Percentiles rank a stretch among this genome's conserved stretches.
Evolutionary conservation across 2,888 invertebrate genomes (phyloP).

Genomic region (Bhutanitis thaidina): DNA sequence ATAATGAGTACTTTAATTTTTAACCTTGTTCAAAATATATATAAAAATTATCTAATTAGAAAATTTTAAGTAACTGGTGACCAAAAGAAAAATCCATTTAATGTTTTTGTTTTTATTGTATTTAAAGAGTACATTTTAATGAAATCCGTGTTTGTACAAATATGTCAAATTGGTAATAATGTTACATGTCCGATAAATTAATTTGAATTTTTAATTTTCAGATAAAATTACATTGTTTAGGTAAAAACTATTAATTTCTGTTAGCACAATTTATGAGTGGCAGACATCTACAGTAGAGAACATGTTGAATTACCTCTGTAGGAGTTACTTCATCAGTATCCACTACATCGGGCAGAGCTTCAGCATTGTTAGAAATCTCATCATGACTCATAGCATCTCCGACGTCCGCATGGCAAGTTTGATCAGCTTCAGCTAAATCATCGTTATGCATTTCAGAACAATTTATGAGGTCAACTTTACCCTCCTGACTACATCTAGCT

Average conservation of each 20-base stretch:
- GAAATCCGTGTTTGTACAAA: conserved; percentile 3
- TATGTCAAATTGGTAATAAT: conserved; percentile 10
- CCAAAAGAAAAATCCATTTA: conserved; percentile 8
- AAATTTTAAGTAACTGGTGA: background rate
- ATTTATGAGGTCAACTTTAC: conserved; percentile 66
- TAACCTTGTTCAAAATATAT: background rate
- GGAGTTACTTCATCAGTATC: conserved; percentile 74
- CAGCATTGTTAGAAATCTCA: conserved; percentile 44
- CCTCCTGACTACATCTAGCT: conserved; percentile 59
- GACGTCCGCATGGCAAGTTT: conserved; percentile 78
- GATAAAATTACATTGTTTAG: background rate
- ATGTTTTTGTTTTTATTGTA: conserved; percentile 13
- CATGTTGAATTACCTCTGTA: conserved; percentile 74
- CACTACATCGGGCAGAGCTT: conserved; percentile 67
- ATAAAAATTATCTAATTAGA: background rate
- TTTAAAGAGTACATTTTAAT: conserved; percentile 10
- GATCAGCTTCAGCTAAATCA: conserved; percentile 90
- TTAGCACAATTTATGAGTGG: conserved; percentile 64
- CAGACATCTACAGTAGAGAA: conserved; percentile 71
- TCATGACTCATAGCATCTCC: conserved; percentile 38
- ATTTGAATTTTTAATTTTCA: background rate
- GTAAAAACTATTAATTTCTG: conserved; percentile 32
- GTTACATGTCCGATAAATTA: background rate
- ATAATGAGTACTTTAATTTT: background rate
- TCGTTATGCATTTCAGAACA: conserved; percentile 82